phyloP scores from a whole-genome alignment of 2,888 invertebrate species.

The Melieria crassipennis region DNA sequence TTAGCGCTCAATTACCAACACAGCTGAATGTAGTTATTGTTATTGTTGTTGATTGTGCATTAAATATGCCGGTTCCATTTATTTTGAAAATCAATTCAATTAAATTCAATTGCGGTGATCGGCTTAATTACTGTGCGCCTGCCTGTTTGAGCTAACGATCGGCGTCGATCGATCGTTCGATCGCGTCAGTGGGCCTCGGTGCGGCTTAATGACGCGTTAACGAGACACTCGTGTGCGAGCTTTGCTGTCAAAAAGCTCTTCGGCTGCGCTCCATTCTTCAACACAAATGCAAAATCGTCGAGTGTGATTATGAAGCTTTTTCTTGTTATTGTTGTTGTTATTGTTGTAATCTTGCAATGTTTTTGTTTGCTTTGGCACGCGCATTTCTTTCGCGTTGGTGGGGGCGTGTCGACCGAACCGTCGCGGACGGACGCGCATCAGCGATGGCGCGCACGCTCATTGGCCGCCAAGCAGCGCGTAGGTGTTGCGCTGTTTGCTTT shows the following conservation, averaged over 20 bases:
- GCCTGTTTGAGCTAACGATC: slow-evolving; percentile 15
- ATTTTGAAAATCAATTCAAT: slow-evolving; percentile 42
- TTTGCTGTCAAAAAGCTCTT: slow-evolving; percentile 39
- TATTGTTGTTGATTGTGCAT: slow-evolving; percentile 19
- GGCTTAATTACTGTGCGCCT: slow-evolving; percentile 59
- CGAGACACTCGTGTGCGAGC: too few species aligned
- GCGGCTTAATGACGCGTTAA: too few species aligned
- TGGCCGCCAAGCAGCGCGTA: slow-evolving; percentile 25
- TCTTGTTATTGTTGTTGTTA: slow-evolving; percentile 8
- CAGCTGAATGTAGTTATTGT: neutral
- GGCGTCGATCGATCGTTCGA: neutral
- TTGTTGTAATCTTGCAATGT: neutral
- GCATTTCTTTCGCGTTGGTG: neutral
- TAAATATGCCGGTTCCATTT: neutral
- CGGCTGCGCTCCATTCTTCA: slow-evolving; percentile 58
- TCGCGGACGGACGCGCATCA: too few species aligned
- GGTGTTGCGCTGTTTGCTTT: slow-evolving; percentile 11
- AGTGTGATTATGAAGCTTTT: slow-evolving; percentile 7
- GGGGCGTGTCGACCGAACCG: too few species aligned
- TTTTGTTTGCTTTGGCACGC: neutral
- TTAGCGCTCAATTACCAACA: too few species aligned
- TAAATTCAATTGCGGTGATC: slow-evolving; percentile 53
- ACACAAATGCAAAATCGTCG: slow-evolving; percentile 13
- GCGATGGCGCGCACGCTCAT: slow-evolving; percentile 23
- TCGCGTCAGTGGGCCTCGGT: slow-evolving; percentile 43